Base-by-base conservation (phyloP, 2,888 invertebrate genomes). In the Amorpha juglandis region DNA sequence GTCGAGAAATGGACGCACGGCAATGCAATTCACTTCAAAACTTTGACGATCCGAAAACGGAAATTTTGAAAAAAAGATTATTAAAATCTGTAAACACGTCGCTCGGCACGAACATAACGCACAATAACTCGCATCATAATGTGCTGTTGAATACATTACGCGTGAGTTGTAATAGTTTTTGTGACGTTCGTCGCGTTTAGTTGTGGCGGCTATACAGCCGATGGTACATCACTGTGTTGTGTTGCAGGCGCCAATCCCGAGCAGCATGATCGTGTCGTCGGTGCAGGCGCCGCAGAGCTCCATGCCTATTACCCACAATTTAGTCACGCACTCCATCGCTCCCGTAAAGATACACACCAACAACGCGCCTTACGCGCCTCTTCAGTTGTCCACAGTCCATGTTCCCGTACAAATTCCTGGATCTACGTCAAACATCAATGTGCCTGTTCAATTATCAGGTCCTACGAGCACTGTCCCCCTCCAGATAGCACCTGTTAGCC, bases 31-130 rank as follows among this genome's bases (percentile, higher is more conserved):
- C 87, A 91, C 90, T 92, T 92, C 91, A 90, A 92, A 93, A 93
- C 88, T 93, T 92, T 91, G 91, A 91, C 75, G 92, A 89, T 73
- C 86, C 90, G 69, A 92, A 90, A 87, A 87, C 90, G 69, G 93
- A 92, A 87, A 92, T 93, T 81, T 89, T 93, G 81, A 92, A 92
- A 90, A 93, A 92, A 85, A 90, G 92, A 88, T 87, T 93, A 81
- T 82, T 93, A 77, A 92, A 92, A 83, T 86, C 91, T 52, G 79
- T 80, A 67, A 89, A 84, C 76, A 78, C 84, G 71, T 80, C 87
- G 71, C 74, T 83, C 71, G 81, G 77, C 73, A 81, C 79, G 65
- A 86, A 84, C 83, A 76, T 86, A 72, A 78, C 88, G 72, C 87
- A 86, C 74, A 88, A 80, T 74, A 84, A 81, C 76, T 77, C 87